These are phyloP conservation scores for Brachirus orientalis DNA, from an alignment of 2,113 vertebrate genomes.

Conservation along the genomic window DNA sequence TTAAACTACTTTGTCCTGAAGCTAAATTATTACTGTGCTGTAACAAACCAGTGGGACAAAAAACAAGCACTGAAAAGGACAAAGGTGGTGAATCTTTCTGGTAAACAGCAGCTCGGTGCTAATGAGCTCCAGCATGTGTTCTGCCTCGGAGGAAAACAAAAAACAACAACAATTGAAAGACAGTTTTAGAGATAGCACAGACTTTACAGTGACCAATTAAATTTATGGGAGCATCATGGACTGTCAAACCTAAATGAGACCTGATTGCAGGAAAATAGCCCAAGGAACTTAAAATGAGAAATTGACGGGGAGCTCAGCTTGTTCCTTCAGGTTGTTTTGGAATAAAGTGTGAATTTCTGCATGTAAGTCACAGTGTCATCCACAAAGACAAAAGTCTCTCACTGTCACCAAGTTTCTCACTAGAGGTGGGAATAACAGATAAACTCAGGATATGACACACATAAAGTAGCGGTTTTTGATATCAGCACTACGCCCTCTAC, in stretches of 20 bases:
- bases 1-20: background rate
- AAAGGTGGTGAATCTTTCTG: constrained; percentile 21
- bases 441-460: no score
- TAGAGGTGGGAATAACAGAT: no score
- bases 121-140: constrained; percentile 55
- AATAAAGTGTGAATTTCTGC: constrained; percentile 18
- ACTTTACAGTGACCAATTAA: constrained; percentile 56
- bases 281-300: constrained; percentile 7
- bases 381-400: constrained; percentile 23
- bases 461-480: no score
- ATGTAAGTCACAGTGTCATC: background rate
- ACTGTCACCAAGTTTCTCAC: no score
- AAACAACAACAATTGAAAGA: constrained; percentile 16
- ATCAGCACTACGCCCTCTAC: no score
- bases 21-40: constrained; percentile 6
- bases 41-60: constrained; percentile 1
- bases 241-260: constrained; percentile 46
- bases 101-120: constrained; percentile 29
- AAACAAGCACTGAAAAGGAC: background rate
- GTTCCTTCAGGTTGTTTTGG: constrained; percentile 3
- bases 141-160: constrained; percentile 38
- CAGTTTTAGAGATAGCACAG: constrained; percentile 23
- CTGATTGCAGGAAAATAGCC: constrained; percentile 43
- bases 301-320: background rate
- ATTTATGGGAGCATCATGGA: constrained; percentile 40